phyloP scores from a whole-genome alignment of 2,113 vertebrate genomes.

The Dascyllus trimaculatus region DNA sequence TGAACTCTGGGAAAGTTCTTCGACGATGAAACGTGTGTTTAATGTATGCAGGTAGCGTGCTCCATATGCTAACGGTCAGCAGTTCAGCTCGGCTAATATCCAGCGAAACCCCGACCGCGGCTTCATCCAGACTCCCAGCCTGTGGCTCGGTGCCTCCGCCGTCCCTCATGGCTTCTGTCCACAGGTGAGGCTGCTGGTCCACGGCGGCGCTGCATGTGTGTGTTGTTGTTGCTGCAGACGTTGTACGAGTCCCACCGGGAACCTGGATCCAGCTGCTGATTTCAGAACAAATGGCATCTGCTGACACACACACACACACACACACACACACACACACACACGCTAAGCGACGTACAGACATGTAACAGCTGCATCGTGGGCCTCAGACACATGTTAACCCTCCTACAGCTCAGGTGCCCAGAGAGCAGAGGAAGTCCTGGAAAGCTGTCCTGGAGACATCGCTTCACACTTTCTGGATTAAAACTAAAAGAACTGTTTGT shows the following conservation, averaged over 20 bases:
- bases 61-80: conserved; percentile 56
- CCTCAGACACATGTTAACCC: conserved; percentile 66
- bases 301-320: conserved; percentile 47
- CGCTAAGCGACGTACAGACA: conserved; percentile 15
- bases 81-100: conserved; percentile 47
- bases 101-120: conserved; percentile 21
- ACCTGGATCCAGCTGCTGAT: conserved; percentile 77
- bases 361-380: conserved; percentile 74
- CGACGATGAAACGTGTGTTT: not conserved
- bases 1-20: conserved; percentile 38
- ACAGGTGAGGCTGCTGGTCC: conserved; percentile 45
- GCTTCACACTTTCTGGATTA: too few species aligned
- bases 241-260: conserved; percentile 68
- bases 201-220: conserved; percentile 5
- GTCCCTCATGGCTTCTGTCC: conserved; percentile 44
- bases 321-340: conserved; percentile 45
- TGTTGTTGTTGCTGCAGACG: conserved; percentile 49
- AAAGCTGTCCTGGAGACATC: not conserved
- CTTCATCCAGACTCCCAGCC: conserved; percentile 24
- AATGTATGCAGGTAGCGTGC: conserved; percentile 37
- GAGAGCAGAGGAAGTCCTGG: conserved; percentile 26
- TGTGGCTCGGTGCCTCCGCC: conserved; percentile 34
- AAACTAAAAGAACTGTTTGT: too few species aligned
- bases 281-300: conserved; percentile 76
- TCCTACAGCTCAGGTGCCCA: conserved; percentile 67